Evolutionary conservation across 2,113 vertebrate species (phyloP).

Genomic region (Trichomycterus rosablanca): DNA sequence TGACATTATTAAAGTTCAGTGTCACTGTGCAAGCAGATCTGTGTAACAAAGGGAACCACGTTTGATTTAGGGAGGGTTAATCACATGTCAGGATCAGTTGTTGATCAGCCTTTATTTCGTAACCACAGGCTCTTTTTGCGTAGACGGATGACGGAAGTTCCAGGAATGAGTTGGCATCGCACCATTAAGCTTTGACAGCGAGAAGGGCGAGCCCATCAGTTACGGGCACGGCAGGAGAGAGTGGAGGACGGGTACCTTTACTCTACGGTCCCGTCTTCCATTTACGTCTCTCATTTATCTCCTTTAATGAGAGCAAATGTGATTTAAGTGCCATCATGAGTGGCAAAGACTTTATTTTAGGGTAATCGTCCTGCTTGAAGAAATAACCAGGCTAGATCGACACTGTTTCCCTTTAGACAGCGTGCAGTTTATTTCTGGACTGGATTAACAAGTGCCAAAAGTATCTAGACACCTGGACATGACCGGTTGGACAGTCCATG

Average conservation of each 20-base stretch:
- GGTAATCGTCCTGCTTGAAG: background rate
- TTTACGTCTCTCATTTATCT: background rate
- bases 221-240: background rate
- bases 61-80: slow-evolving; percentile 15
- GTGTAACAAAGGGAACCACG: background rate
- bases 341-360: background rate
- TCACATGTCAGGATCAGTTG: background rate
- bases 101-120: background rate
- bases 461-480: too few species aligned
- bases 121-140: slow-evolving; percentile 11
- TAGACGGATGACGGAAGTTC: slow-evolving; percentile 22
- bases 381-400: too few species aligned
- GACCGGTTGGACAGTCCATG: too few species aligned
- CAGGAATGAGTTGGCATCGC: slow-evolving; percentile 19
- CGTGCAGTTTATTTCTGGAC: too few species aligned
- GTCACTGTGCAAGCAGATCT: too few species aligned
- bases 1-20: background rate
- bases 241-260: background rate
- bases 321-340: background rate
- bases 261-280: background rate
- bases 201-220: slow-evolving; percentile 9
- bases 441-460: too few species aligned
- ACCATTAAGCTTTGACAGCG: slow-evolving; percentile 20
- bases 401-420: too few species aligned
- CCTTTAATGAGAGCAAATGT: background rate